Evolutionary conservation across 2,888 invertebrate genomes (phyloP).

Genomic region (Orthonevra nobilis): DNA sequence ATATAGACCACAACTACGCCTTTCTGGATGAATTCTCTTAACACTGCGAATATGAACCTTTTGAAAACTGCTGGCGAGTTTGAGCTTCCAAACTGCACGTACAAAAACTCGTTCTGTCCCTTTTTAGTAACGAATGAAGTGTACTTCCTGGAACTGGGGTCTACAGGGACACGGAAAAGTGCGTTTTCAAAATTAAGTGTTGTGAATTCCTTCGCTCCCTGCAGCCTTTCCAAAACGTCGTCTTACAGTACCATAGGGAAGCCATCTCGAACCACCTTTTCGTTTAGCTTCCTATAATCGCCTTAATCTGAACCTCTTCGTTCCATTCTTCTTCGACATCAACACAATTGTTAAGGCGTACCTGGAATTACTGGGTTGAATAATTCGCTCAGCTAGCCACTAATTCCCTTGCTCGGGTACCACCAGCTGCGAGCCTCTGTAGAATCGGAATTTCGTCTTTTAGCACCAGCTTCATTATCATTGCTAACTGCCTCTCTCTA

Average conservation of each 20-base stretch:
- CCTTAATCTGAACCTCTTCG: neutral
- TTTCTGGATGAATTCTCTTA: neutral
- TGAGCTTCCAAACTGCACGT: too few species aligned
- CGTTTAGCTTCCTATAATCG: neutral
- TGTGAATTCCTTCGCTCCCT: neutral
- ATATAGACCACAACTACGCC: neutral
- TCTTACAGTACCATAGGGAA: constrained; percentile 1
- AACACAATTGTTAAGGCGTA: neutral
- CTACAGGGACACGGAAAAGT: neutral
- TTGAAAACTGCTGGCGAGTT: too few species aligned
- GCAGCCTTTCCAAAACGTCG: neutral
- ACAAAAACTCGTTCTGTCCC: neutral
- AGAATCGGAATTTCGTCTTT: constrained; percentile 27
- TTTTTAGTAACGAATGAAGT: neutral
- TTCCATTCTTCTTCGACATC: neutral
- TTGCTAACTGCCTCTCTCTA: neutral
- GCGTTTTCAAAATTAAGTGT: neutral
- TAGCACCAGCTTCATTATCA: constrained; percentile 39
- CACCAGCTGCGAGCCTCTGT: constrained; percentile 8
- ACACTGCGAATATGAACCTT: too few species aligned
- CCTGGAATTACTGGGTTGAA: neutral
- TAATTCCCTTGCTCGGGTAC: neutral
- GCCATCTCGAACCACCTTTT: neutral
- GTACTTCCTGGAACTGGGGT: neutral
- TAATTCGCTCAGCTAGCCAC: neutral